Percentiles rank a stretch among this genome's conserved stretches.
These are phyloP conservation scores for Cryptosula pallasiana DNA, from an alignment of 2,888 invertebrate species.

Conservation along the genomic window DNA sequence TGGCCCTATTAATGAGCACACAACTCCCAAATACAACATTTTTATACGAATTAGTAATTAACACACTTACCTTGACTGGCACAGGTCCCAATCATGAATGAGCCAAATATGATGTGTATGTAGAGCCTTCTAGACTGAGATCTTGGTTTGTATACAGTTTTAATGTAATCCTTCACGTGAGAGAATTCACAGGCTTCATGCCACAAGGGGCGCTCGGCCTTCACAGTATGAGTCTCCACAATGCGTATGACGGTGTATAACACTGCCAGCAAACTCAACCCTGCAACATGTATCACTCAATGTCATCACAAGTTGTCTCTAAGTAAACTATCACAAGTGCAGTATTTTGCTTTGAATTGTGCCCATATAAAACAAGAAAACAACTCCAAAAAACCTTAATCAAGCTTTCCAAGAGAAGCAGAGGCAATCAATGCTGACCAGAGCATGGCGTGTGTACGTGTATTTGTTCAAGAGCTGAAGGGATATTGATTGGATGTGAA, in stretches of 20 bases:
- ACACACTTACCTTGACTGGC: constrained; percentile 11
- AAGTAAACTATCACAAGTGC: not conserved
- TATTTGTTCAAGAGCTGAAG: no score
- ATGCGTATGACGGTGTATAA: constrained; percentile 7
- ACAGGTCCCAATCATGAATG: constrained; percentile 6
- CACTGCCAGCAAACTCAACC: not conserved
- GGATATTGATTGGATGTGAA: no score
- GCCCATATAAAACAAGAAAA: not conserved
- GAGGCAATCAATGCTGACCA: no score
- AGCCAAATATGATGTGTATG: constrained; percentile 5
- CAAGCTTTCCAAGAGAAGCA: no score
- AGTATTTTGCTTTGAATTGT: not conserved
- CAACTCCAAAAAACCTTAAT: not conserved
- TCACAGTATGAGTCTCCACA: constrained; percentile 17
- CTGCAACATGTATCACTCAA: not conserved
- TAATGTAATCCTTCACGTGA: constrained; percentile 13
- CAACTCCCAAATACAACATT: no score
- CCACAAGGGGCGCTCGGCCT: not conserved
- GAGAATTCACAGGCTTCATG: constrained; percentile 14
- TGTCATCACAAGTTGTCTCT: not conserved
- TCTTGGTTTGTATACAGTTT: constrained; percentile 15
- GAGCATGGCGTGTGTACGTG: no score
- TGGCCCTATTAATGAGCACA: no score
- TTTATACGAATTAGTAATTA: not conserved
- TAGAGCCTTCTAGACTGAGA: not conserved